These are phyloP conservation scores for Rhopalosiphum padi DNA, from an alignment of 1,140 invertebrate species.

Conservation along the genomic window DNA sequence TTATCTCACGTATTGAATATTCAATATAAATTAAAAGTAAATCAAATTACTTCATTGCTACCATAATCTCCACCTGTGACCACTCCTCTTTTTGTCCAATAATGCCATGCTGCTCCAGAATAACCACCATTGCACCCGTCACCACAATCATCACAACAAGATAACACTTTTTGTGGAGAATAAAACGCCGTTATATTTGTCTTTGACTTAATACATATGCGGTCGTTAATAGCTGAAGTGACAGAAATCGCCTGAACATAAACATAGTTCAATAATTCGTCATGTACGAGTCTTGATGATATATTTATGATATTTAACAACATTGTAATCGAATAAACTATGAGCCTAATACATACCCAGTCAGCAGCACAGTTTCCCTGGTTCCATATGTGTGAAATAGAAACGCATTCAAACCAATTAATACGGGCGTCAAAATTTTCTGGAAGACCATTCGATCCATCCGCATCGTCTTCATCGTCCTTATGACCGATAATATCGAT, in stretches of 20 bases:
- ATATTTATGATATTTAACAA: neutral
- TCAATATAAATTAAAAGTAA: neutral
- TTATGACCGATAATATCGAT: neutral
- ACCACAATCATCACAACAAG: slow-evolving; percentile 73
- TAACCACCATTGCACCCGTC: slow-evolving; percentile 74
- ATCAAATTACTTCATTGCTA: slow-evolving; percentile 62
- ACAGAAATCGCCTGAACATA: slow-evolving; percentile 59
- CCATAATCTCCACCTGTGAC: slow-evolving; percentile 73
- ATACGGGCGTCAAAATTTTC: slow-evolving; percentile 77
- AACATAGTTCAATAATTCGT: neutral
- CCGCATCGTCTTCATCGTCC: neutral
- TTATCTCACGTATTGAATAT: neutral
- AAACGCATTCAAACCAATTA: slow-evolving; percentile 84
- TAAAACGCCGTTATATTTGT: slow-evolving; percentile 66
- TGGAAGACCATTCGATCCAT: slow-evolving; percentile 65
- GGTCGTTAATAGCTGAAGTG: slow-evolving; percentile 71
- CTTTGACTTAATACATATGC: slow-evolving; percentile 72
- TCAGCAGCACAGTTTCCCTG: slow-evolving; percentile 77
- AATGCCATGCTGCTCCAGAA: slow-evolving; percentile 70
- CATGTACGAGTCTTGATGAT: neutral
- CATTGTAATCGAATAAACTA: neutral
- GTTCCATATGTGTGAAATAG: slow-evolving; percentile 78
- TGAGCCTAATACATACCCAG: slow-evolving; percentile 67
- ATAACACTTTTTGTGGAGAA: slow-evolving; percentile 72
- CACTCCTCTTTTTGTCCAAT: slow-evolving; percentile 66